These are phyloP conservation scores for Petrocephalus schoutedeni DNA, from an alignment of 2,797 vertebrate species.

Conservation along the genomic window DNA sequence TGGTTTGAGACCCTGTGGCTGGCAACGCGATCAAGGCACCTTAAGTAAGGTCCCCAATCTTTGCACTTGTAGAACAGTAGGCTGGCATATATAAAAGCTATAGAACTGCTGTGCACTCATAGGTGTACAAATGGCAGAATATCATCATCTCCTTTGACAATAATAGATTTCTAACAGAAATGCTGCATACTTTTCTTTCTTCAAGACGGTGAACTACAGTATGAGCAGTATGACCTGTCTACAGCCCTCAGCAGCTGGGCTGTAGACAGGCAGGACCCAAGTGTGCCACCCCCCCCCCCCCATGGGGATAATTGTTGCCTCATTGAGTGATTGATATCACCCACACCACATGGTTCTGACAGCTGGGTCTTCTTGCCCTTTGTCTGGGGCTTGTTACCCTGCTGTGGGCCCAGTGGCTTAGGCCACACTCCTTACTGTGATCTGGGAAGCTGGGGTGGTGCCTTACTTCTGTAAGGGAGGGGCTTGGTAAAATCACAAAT, in stretches of 20 bases:
- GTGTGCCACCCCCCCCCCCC: background rate
- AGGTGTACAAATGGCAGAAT: no score
- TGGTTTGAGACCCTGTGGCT: no score
- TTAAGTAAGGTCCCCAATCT: no score
- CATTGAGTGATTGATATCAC: background rate
- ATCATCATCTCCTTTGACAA: no score
- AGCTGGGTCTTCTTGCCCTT: background rate
- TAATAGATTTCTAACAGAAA: no score
- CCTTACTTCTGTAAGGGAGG: background rate
- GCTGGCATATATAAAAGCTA: no score
- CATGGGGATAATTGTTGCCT: background rate
- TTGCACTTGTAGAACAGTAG: no score
- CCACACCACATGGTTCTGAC: background rate
- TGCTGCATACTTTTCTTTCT: no score
- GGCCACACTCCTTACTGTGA: background rate
- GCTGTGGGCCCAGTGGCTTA: background rate
- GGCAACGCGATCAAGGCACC: no score
- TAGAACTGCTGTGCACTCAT: no score
- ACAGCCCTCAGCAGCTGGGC: background rate
- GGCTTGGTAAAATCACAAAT: background rate
- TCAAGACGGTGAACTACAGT: no score
- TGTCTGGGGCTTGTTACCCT: background rate
- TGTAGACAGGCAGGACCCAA: background rate
- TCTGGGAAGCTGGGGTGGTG: background rate
- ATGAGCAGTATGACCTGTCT: no score